Percentiles rank a stretch among this genome's conserved stretches.
These are phyloP conservation scores for Ichneumon xanthorius DNA, from an alignment of 2,888 invertebrate species.

Conservation along the genomic window DNA sequence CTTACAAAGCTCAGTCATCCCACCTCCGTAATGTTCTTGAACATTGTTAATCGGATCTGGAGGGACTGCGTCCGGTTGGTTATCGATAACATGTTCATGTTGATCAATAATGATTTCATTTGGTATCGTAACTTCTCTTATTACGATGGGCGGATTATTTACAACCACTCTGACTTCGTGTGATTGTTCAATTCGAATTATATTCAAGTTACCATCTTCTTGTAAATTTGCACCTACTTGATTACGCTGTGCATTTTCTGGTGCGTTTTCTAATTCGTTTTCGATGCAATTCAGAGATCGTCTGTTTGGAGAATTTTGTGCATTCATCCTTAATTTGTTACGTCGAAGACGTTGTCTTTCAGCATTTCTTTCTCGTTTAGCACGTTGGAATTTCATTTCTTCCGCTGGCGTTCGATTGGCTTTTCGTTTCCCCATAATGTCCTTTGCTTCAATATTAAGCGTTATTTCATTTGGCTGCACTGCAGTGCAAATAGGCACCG, in stretches of 20 bases:
- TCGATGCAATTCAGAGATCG: not conserved
- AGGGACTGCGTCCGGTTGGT: too few species aligned
- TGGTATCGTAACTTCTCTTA: not conserved
- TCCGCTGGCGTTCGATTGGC: constrained; percentile 48
- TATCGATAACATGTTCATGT: too few species aligned
- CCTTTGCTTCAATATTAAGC: not conserved
- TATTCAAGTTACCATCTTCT: not conserved
- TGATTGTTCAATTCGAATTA: too few species aligned
- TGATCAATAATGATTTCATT: not conserved
- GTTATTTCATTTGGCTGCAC: too few species aligned
- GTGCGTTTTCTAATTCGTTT: not conserved
- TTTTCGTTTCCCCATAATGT: constrained; percentile 5
- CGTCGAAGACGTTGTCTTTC: constrained; percentile 26
- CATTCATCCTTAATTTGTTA: not conserved
- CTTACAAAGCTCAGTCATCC: too few species aligned
- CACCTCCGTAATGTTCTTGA: too few species aligned
- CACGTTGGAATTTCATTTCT: constrained; percentile 46
- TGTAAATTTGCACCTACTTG: too few species aligned
- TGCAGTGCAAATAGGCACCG: too few species aligned
- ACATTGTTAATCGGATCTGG: too few species aligned
- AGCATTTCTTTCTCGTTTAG: constrained; percentile 43
- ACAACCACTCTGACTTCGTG: too few species aligned
- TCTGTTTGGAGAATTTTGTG: not conserved
- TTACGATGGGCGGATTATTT: too few species aligned
- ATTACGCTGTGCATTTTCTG: not conserved